Percentiles rank a stretch among this genome's conserved stretches.
Conservation (phyloP, 1,140 invertebrate species). For the Polypedilum pembai region DNA sequence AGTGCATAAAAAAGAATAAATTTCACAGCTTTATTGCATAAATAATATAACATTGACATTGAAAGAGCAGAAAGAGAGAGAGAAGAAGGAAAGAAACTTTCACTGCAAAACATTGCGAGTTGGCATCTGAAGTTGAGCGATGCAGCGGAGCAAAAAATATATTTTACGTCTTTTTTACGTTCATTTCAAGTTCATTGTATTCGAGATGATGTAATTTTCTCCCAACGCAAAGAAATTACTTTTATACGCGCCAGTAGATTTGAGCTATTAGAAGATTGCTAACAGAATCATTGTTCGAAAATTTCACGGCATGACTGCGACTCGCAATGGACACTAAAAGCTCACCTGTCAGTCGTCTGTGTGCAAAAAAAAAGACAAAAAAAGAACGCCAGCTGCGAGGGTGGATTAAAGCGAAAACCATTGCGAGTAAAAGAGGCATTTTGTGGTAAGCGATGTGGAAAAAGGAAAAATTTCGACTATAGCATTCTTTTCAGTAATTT, state of each 20-base stretch:
- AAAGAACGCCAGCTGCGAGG: not conserved
- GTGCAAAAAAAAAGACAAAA: not conserved
- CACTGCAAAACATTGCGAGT: not conserved
- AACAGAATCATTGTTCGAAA: not conserved
- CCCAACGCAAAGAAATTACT: not conserved
- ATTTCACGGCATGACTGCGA: too few species aligned
- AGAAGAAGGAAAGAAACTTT: not conserved
- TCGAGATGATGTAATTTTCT: conserved; percentile 8
- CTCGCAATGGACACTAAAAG: too few species aligned
- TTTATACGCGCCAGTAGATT: not conserved
- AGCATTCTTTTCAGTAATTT: too few species aligned
- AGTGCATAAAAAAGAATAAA: not conserved
- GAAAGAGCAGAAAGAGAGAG: not conserved
- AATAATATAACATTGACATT: not conserved
- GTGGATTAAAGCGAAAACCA: too few species aligned
- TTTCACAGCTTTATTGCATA: conserved; percentile 7
- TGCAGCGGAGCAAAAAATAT: not conserved
- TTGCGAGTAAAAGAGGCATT: too few species aligned
- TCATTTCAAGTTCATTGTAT: conserved; percentile 26
- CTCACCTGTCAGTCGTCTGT: not conserved
- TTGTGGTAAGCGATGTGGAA: too few species aligned
- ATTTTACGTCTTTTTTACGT: not conserved
- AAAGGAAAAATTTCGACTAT: too few species aligned
- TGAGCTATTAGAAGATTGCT: not conserved
- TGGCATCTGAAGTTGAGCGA: not conserved